Base-by-base conservation (phyloP, 2,888 invertebrate species). In the Camponotus fellah region DNA sequence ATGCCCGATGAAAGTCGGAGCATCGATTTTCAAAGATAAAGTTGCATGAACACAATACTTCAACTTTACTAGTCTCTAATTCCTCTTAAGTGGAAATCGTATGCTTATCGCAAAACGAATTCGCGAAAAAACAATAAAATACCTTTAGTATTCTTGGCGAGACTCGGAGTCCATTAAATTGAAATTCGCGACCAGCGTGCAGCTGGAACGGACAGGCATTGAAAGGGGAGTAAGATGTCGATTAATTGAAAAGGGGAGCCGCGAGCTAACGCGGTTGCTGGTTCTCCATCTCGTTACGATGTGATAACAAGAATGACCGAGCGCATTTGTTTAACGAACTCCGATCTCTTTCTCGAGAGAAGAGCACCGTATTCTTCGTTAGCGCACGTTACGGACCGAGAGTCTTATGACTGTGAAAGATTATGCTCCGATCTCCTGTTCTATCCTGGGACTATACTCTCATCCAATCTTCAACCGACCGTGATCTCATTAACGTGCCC, bases 321-420 rank as follows among this genome's bases (percentile, higher is more conserved):
- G 89, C 90, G 91, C 83, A 88, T 86, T 86, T 88, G 87, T 92
- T 92, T 92, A 92, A 92, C 91, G 92, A 92, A 91, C 87, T 85
- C 21, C 62, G 53, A 83, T 82, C 43, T 83, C 74, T 65, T 53
- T 58, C 46, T 12, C 12, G 37, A 26, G 4, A 26, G 12, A 60
- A 32, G 58, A 68, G 65, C 72, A 68, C 49, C 56, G 80, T 71
- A 83, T 84, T 85, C 85, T 85, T 83, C 84, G 80, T 83, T 80
- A 82, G 46, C 53, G 26, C 49, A 46, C 49, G 65, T 66, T 80
- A 74, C 60, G 66, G 77, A 53, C 49, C 49, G n/a, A 53, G 66
- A 84, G 72, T 60, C 62, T 43, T 34, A 46, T 60, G 43, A 40
- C 9, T 26, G n/a, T 14, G 64, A n/a, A 37, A 46, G 64, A 53